phyloP scores from a whole-genome alignment of 2,797 vertebrate genomes.

The Labroides dimidiatus region DNA sequence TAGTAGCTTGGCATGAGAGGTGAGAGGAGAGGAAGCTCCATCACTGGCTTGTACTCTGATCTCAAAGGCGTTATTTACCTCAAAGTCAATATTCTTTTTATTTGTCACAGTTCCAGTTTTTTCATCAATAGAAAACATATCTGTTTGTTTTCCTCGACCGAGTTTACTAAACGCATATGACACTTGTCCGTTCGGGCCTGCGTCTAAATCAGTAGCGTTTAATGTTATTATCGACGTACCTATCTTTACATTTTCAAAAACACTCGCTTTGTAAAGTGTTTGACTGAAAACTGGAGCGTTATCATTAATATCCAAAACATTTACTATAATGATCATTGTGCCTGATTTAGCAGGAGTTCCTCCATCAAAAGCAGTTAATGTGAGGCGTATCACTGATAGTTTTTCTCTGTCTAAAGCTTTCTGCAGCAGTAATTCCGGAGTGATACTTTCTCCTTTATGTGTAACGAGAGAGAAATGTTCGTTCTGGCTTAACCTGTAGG shows the following conservation, averaged over 20 bases:
- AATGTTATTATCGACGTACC: conserved; percentile 59
- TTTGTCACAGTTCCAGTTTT: conserved; percentile 74
- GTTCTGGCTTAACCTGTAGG: conserved; percentile 86
- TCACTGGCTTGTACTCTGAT: conserved; percentile 6
- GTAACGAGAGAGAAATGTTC: conserved; percentile 83
- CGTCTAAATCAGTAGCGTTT: conserved; percentile 73
- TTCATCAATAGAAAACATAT: conserved; percentile 80
- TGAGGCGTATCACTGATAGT: conserved; percentile 53
- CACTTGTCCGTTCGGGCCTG: conserved; percentile 77
- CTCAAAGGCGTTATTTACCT: not conserved
- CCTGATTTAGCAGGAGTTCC: conserved; percentile 72
- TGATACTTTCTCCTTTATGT: conserved; percentile 42
- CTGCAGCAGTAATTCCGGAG: conserved; percentile 66
- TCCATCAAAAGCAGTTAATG: conserved; percentile 72
- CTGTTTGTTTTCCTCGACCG: conserved; percentile 56
- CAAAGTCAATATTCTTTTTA: not conserved
- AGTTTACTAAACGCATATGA: conserved; percentile 73
- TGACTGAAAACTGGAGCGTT: conserved; percentile 69
- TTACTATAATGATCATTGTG: conserved; percentile 39
- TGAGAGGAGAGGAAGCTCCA: conserved; percentile 59
- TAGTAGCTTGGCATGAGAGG: conserved; percentile 55
- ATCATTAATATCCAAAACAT: conserved; percentile 71
- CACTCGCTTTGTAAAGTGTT: conserved; percentile 66
- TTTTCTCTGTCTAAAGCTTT: conserved; percentile 77
- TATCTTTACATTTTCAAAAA: conserved; percentile 82